phyloP scores from a whole-genome alignment of 2,888 invertebrate species.

The Perdita meconis region DNA sequence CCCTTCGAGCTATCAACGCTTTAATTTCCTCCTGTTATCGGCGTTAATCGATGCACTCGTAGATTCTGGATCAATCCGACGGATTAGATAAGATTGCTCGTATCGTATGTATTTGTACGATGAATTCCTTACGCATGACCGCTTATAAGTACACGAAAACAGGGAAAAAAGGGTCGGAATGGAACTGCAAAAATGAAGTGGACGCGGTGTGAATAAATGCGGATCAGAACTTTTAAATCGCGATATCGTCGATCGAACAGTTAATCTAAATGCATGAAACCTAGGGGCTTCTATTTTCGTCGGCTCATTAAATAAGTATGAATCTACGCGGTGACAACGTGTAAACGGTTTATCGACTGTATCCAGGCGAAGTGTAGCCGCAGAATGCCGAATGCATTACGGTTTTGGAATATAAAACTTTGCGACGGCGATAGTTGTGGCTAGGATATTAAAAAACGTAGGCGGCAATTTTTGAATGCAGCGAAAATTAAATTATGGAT shows the following conservation, averaged over 20 bases:
- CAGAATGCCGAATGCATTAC: constrained; percentile 7
- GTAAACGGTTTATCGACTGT: constrained; percentile 34
- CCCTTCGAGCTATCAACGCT: constrained; percentile 3
- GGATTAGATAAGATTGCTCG: constrained; percentile 55
- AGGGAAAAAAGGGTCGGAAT: not conserved
- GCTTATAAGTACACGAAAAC: constrained; percentile 1
- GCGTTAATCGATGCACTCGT: constrained; percentile 56
- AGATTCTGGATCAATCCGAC: constrained; percentile 39
- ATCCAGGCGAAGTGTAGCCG: not conserved
- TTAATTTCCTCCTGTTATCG: constrained; percentile 17
- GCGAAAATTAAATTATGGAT: not conserved
- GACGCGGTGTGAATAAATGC: not conserved
- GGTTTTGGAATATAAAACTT: constrained; percentile 25
- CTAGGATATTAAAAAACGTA: not conserved
- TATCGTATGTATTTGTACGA: constrained; percentile 28
- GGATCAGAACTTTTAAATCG: not conserved
- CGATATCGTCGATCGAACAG: not conserved
- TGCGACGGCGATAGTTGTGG: not conserved
- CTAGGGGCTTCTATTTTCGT: constrained; percentile 24
- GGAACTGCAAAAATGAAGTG: not conserved
- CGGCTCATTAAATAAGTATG: constrained; percentile 29
- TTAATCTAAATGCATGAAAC: not conserved
- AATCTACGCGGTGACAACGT: constrained; percentile 11
- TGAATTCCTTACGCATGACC: constrained; percentile 12
- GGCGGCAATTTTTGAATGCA: not conserved